Evolutionary conservation across 2,888 invertebrate species (phyloP).

Genomic region (Pandemis cinnamomeana): DNA sequence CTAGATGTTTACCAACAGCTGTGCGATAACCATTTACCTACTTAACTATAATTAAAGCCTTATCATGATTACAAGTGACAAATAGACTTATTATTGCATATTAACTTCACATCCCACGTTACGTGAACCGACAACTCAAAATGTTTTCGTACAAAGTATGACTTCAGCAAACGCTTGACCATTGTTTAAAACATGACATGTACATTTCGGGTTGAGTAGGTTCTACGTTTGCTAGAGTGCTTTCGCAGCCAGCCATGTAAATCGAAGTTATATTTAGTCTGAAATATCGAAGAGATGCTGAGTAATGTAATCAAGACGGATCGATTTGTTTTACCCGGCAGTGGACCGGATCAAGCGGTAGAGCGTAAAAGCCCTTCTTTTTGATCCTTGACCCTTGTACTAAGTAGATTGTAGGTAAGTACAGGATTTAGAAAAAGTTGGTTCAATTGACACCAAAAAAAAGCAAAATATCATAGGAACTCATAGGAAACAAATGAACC

Average conservation of each 20-base stretch:
- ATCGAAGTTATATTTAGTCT: not conserved
- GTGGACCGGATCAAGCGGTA: conserved; percentile 46
- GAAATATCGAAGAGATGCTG: conserved; percentile 10
- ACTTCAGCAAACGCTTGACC: not conserved
- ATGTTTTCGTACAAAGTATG: not conserved
- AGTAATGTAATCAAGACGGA: conserved; percentile 23
- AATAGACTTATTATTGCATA: not conserved
- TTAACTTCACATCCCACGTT: not conserved
- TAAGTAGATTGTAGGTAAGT: conserved; percentile 21
- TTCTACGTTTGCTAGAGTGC: not conserved
- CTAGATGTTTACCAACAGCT: not conserved
- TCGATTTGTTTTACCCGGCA: conserved; percentile 30
- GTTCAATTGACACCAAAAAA: not conserved
- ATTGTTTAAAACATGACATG: not conserved
- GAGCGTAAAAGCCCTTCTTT: conserved; percentile 58
- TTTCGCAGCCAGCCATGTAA: not conserved
- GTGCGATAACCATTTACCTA: not conserved
- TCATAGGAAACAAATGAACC: no score
- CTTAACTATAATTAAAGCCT: not conserved
- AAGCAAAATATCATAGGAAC: not conserved
- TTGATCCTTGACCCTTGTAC: conserved; percentile 59
- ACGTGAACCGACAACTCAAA: not conserved
- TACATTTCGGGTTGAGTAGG: not conserved
- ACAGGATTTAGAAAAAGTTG: conserved; percentile 17
- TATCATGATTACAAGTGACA: not conserved